Conservation (phyloP, 2,113 vertebrate species). For the Podarcis muralis region DNA sequence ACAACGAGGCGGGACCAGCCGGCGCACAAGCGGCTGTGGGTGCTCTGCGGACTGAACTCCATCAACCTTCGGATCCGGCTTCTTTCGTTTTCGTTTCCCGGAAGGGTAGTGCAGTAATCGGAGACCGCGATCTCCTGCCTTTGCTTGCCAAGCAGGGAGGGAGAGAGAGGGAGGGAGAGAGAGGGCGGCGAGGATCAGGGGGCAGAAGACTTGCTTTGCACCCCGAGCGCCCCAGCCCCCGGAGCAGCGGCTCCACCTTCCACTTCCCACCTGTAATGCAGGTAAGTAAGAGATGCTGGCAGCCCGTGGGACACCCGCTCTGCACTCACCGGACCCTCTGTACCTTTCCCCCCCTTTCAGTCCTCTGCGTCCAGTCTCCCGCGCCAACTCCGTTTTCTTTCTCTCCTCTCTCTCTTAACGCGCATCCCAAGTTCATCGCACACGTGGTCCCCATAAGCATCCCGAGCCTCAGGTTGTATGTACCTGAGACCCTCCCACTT, state of each 20-base stretch:
- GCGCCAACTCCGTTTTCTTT: background rate
- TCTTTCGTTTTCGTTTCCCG: conserved; percentile 90
- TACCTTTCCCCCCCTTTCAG: no score
- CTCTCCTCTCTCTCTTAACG: background rate
- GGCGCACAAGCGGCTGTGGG: background rate
- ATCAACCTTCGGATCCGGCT: conserved; percentile 52
- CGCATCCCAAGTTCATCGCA: background rate
- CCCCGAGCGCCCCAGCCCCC: background rate
- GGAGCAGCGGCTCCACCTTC: background rate
- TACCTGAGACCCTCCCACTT: background rate
- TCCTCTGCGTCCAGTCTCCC: rapidly evolving
- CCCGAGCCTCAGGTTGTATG: background rate
- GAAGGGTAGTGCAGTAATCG: conserved; percentile 64
- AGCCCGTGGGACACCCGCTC: background rate
- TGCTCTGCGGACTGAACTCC: background rate
- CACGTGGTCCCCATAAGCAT: no score
- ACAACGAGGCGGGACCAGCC: background rate
- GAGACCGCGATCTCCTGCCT: background rate
- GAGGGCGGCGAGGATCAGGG: background rate
- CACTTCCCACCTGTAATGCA: conserved; percentile 70
- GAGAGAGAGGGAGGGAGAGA: background rate
- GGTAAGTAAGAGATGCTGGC: conserved; percentile 77
- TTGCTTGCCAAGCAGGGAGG: background rate
- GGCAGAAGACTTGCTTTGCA: background rate
- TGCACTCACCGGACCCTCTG: background rate